These are phyloP conservation scores for Meda fulgida DNA, from an alignment of 2,797 vertebrate genomes.

Conservation along the genomic window DNA sequence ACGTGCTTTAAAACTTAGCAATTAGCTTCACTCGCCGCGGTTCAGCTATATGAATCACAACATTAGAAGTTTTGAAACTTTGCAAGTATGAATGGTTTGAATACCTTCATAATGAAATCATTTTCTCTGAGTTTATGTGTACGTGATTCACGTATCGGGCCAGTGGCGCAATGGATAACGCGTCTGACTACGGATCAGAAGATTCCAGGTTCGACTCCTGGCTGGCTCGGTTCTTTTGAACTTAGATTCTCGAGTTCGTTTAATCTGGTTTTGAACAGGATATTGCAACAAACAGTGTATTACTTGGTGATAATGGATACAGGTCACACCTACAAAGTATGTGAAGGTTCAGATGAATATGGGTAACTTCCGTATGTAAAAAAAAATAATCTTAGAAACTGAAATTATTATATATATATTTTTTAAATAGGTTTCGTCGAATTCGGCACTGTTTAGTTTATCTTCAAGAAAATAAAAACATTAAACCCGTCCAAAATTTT, in stretches of 20 bases:
- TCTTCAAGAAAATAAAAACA: background rate
- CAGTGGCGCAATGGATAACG: slow-evolving; percentile 63
- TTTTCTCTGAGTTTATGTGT: fast-evolving
- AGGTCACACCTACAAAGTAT: no score
- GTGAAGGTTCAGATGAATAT: background rate
- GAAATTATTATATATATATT: background rate
- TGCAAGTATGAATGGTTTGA: background rate
- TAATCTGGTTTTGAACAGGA: fast-evolving
- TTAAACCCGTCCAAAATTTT: background rate
- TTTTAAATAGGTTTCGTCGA: background rate
- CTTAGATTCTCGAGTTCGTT: background rate
- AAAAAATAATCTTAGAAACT: background rate
- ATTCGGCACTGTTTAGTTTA: background rate
- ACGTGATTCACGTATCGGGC: fast-evolving
- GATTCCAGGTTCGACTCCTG: slow-evolving; percentile 84
- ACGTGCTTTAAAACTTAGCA: background rate
- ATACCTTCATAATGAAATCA: no score
- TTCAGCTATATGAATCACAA: background rate
- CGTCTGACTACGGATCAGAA: slow-evolving; percentile 67
- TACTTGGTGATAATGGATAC: background rate
- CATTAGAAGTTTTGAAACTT: background rate
- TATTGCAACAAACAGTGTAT: background rate
- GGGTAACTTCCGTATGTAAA: background rate
- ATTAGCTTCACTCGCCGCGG: no score
- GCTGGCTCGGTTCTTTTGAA: slow-evolving; percentile 72